These are phyloP conservation scores for Urocolius indicus DNA, from an alignment of 2,113 vertebrate species.

Conservation along the genomic window DNA sequence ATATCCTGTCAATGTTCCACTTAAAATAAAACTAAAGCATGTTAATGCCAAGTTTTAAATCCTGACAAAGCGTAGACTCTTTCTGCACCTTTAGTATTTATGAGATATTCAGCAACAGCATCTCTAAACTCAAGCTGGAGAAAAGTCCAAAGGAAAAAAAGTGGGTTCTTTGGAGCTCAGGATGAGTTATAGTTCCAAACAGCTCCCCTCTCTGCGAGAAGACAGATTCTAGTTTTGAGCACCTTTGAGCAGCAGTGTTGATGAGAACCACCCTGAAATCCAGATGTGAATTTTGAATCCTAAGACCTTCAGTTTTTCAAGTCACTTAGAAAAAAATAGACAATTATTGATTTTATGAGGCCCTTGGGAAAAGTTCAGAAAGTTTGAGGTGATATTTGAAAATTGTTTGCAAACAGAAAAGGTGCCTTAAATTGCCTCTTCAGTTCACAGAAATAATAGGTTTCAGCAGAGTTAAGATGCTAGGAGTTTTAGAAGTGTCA, in stretches of 20 bases:
- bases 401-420: constrained; percentile 80
- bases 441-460: constrained; percentile 74
- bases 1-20: neutral
- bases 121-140: neutral
- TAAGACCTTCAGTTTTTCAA: constrained; percentile 37
- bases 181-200: neutral
- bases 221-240: neutral
- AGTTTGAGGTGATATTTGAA: constrained; percentile 75
- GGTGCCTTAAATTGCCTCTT: constrained; percentile 77
- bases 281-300: constrained; percentile 32
- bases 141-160: neutral
- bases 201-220: neutral
- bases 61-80: neutral
- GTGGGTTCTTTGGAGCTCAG: neutral
- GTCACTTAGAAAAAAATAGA: constrained; percentile 64
- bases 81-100: neutral
- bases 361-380: constrained; percentile 72
- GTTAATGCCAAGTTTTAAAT: neutral
- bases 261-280: constrained; percentile 1
- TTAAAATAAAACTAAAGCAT: neutral
- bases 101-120: neutral
- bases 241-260: neutral
- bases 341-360: constrained; percentile 73
- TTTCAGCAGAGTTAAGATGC: constrained; percentile 65
- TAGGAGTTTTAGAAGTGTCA: constrained; percentile 59